Base-by-base conservation (phyloP, 2,797 vertebrate genomes). In the Epinephelus malabaricus region DNA sequence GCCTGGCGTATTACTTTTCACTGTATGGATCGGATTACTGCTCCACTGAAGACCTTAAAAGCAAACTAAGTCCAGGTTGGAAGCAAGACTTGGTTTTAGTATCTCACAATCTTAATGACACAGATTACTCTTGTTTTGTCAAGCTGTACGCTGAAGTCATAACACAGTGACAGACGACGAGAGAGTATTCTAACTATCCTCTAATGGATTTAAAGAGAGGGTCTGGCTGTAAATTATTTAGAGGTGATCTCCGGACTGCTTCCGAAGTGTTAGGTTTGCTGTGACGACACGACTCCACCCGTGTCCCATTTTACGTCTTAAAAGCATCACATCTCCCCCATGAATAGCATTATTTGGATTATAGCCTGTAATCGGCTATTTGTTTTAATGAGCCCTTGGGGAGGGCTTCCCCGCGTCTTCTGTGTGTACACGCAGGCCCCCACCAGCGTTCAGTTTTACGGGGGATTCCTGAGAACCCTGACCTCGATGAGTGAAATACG, bases 401-500 rank as follows among this genome's bases (percentile, higher is more conserved):
- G 93, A 93, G 85, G 91, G 82, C 70, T 92, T 88, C 86, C 92
- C 92, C 17, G 80, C 46, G 64, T 89, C 86, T 73, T 78, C 67
- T 38, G 70, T 70, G 83, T 83, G 76, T 73, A 55, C 81, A 65
- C 43, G 30, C 81, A 46, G 82, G 81, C 78, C 59, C 63, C 73
- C 53, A 62, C 47, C 13, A 50, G 69, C 34, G 79, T 84, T 89
- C 68, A 76, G 87, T 90, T 94, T 94, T 94, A 93, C 86, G 85
- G 92, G 89, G 89, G 90, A 90, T 93, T 93, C 90, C 90, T 85
- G 87, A 93, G 93, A 91, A 92, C 93, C 93, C 90, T 94, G 93
- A 96, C 95, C 96, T 92, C 91, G 63, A 77, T 73, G 84, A 92
- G 91, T 96, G 94, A 96, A 96, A 96, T 95, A 96, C 94, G 91